Evolutionary conservation across 2,113 vertebrate genomes (phyloP), one percentile per base, ranked within the genome.

Genomic region (Peromyscus leucopus): DNA sequence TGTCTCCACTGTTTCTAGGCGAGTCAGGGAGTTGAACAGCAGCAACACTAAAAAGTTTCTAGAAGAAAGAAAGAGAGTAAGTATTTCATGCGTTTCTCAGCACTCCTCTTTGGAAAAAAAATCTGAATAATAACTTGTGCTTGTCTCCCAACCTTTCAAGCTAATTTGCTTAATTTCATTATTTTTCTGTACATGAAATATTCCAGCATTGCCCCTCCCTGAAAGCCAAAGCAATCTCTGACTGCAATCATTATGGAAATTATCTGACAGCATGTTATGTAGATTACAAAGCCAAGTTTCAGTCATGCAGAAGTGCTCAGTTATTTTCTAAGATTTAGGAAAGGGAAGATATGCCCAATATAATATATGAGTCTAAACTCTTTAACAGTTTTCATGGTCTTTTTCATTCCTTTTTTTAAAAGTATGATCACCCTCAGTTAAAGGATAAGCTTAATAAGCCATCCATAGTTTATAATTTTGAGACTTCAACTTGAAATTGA

Each of bases 11-110:
- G 83, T 96, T 98, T 98, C 97, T 85, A 99, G 99, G 99, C 98
- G 99, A 98, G 99, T 99, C 97, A 98, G 99, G 92, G 99, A 99
- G 97, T 98, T 99, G 97, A 99, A 99, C 98, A 99, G 99, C 99
- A 99, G 99, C 98, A 99, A 99, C 98, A 99, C 99, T 33, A 99
- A 99, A 98, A 99, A 99, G 98, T 99, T 99, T 98, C 98, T 99
- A 97, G 99, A 99, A 97, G 99, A 99, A 98, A 99, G 99, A 98
- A 99, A 99, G 98, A 98, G 99, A 99, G 99, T 99, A 98, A 89
- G 99, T 99, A 97, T 84, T 86, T 96, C 74, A 94, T 55, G 55
- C 76, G 72, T 93, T 87, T 86, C 57, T 95, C 86, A 31, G 19
- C 42, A 79, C 6, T 72, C 31, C 84, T 95, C 36, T 42, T 97